Base-by-base conservation (phyloP, 2,797 vertebrate species). In the Enteromius trimaculatus region DNA sequence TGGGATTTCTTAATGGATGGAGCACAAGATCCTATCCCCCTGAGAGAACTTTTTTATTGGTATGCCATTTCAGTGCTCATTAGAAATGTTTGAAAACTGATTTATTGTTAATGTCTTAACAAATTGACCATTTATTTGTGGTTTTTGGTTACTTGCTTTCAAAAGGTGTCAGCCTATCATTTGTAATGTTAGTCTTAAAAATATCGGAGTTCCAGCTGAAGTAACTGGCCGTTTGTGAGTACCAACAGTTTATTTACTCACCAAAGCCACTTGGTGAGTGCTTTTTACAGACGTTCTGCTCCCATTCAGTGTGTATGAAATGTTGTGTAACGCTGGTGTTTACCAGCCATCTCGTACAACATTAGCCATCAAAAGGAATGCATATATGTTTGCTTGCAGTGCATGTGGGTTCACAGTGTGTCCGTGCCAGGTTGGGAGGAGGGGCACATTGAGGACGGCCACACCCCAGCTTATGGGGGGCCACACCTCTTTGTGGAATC, bases 401-500 rank as follows among this genome's bases (percentile, higher is more conserved):
- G 14, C n/a, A 21, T 29, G 26, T 37, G 23, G 62, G 68, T 85
- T 79, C 81, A 31, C 76, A 37, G 62, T 84, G 49, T 69, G 65
- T 68, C 51, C 1, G 31, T 34, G 74, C 60, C 70, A 86, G 83
- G 75, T 89, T 69, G 88, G 83, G 85, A 85, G 44, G 65, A 85
- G 66, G 85, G 80, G 70, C 85, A 83, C 37, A 81, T 84, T 49
- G n/a, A 71, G 66, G 42, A 23, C 83, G 84, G 91, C 93, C 94
- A 94, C 94, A 94, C 94, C 95, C 93, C 60, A 82, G 13, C 91
- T 92, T 93, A 93, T 94, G 91, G 91, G 81, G 79, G 86, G 91
- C 92, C 94, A 93, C 94, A 92, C 95, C 95, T 89, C 89, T 6
- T 86, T 83, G 86, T 91, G 94, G 94, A 95, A 95, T 95, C 91